Conservation (phyloP, 2,888 invertebrate species). For the Scaptomyza reducta region DNA sequence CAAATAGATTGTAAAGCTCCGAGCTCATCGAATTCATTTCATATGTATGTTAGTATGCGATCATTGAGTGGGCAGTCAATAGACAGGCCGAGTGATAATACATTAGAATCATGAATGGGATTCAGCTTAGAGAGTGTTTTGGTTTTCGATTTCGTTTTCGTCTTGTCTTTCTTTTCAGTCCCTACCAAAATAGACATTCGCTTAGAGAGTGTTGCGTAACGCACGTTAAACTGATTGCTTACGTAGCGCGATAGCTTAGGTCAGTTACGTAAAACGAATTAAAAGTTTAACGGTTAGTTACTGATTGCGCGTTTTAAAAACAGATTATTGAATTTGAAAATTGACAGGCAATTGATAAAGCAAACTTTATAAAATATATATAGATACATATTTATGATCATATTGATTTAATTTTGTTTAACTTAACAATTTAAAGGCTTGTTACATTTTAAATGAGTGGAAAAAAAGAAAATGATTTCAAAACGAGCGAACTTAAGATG, state of each 20-base stretch:
- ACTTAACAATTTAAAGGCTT: too few species aligned
- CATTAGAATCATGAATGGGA: conserved; percentile 70
- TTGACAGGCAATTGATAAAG: background rate
- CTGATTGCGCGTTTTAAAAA: background rate
- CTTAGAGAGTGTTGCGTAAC: conserved; percentile 31
- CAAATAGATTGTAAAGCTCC: conserved; percentile 38
- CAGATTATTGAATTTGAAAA: background rate
- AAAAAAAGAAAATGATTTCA: too few species aligned
- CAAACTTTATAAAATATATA: too few species aligned
- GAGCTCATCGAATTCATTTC: conserved; percentile 30
- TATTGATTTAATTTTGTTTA: too few species aligned
- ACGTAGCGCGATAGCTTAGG: conserved; percentile 59
- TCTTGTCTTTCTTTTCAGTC: background rate
- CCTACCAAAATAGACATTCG: conserved; percentile 26
- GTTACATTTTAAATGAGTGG: too few species aligned
- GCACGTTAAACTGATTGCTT: conserved; percentile 38
- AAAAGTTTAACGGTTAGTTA: background rate
- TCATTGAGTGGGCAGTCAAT: conserved; percentile 28
- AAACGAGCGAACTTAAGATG: too few species aligned
- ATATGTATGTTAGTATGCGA: conserved; percentile 19
- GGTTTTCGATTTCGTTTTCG: background rate
- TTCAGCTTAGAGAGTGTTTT: conserved; percentile 32
- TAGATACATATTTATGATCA: too few species aligned
- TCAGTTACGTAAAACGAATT: conserved; percentile 66
- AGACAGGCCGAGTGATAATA: conserved; percentile 33